phyloP scores from a whole-genome alignment of 2,888 invertebrate genomes.

The Eupithecia subfuscata region DNA sequence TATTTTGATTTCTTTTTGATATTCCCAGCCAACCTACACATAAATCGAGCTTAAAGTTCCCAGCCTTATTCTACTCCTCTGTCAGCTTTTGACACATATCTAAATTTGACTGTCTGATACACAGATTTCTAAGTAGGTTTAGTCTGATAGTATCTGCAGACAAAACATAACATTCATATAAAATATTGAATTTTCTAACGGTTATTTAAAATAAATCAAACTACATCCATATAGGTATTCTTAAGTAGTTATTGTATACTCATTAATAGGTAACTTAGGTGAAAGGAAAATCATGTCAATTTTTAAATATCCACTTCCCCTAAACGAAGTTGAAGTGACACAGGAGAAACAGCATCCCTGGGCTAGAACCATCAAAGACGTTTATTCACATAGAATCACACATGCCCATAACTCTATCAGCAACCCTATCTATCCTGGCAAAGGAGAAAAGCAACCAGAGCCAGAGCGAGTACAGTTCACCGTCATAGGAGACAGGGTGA shows the following conservation, averaged over 20 bases:
- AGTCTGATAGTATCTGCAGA: not conserved
- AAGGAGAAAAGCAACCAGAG: conserved; percentile 47
- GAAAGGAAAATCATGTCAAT: not conserved
- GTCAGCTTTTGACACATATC: not conserved
- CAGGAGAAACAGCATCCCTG: conserved; percentile 67
- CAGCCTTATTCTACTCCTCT: not conserved
- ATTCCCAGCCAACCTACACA: too few relatives aligned
- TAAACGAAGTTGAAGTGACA: not conserved
- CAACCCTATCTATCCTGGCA: conserved; percentile 63
- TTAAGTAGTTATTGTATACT: not conserved
- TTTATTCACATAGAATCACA: conserved; percentile 55
- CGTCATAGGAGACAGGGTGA: conserved; percentile 67
- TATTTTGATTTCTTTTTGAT: too few relatives aligned
- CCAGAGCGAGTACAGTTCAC: conserved; percentile 59
- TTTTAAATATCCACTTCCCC: not conserved
- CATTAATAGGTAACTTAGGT: not conserved
- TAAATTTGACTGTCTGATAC: too few relatives aligned
- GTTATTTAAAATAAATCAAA: not conserved
- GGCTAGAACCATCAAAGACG: conserved; percentile 63
- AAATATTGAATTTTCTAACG: not conserved
- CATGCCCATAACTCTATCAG: conserved; percentile 70
- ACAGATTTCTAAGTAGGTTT: too few relatives aligned
- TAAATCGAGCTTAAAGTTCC: not conserved
- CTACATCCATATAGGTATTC: conserved; percentile 4
- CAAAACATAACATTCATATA: not conserved